phyloP scores from a whole-genome alignment of 2,113 vertebrate genomes.

The Eulacestoma nigropectus region DNA sequence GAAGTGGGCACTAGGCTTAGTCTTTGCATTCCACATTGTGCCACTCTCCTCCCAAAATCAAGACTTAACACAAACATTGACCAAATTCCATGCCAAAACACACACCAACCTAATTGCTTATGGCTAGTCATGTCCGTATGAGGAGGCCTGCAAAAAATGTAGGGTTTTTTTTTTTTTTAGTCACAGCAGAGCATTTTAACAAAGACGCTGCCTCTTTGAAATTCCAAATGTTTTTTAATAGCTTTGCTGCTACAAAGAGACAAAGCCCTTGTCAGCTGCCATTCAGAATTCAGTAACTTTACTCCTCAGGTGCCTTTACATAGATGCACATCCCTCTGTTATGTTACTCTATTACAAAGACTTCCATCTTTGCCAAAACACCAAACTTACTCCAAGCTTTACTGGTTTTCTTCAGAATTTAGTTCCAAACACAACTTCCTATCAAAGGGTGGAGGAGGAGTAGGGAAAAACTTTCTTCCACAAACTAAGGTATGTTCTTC shows the following conservation, averaged over 20 bases:
- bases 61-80: background rate
- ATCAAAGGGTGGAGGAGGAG: rapidly evolving
- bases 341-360: background rate
- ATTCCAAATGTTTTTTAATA: background rate
- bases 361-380: background rate
- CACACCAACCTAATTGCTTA: background rate
- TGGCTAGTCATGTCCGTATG: rapidly evolving
- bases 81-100: background rate
- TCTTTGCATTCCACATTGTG: background rate
- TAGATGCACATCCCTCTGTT: background rate
- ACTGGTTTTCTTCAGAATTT: background rate
- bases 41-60: background rate
- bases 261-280: background rate
- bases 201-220: background rate
- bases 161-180: background rate
- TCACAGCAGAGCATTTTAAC: background rate
- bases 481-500: background rate
- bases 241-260: background rate
- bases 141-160: background rate
- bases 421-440: background rate
- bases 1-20: rapidly evolving
- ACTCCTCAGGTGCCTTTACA: background rate
- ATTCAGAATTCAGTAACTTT: background rate
- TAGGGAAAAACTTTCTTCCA: background rate
- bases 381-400: background rate